A percentile compares a stretch with the other conserved stretches of the same genome.
These are phyloP conservation scores for Silvanus unidentatus DNA, from an alignment of 2,888 invertebrate species.

Conservation along the genomic window DNA sequence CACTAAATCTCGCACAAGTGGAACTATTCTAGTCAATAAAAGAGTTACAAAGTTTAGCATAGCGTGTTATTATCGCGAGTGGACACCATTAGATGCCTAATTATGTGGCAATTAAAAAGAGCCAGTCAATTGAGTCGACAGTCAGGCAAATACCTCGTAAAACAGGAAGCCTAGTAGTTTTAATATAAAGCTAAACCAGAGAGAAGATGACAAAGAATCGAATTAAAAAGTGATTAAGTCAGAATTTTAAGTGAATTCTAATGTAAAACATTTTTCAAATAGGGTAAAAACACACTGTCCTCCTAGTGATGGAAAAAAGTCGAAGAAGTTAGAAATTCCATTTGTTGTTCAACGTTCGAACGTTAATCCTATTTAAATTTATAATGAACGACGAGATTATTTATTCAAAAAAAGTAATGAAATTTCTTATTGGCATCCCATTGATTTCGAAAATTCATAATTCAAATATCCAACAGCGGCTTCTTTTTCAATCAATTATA, in stretches of 20 bases:
- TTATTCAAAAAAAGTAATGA: constrained; percentile 22
- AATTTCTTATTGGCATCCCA: constrained; percentile 23
- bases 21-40: no score
- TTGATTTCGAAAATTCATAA: constrained; percentile 24
- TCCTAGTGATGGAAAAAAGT: background rate
- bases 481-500: constrained; percentile 33
- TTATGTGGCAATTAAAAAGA: constrained; percentile 14
- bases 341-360: constrained; percentile 27
- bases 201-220: constrained; percentile 35
- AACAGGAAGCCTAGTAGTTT: constrained; percentile 28
- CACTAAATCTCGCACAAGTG: no score
- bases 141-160: constrained; percentile 19
- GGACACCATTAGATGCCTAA: constrained; percentile 12
- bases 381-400: constrained; percentile 23
- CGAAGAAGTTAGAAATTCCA: constrained; percentile 27
- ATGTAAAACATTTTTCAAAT: constrained; percentile 36
- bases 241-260: constrained; percentile 40
- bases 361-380: constrained; percentile 33
- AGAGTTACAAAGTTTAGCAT: no score
- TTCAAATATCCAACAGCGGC: constrained; percentile 22
- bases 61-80: constrained; percentile 4
- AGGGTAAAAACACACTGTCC: constrained; percentile 15
- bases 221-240: constrained; percentile 39
- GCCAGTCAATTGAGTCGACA: constrained; percentile 9
- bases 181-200: constrained; percentile 21